These are phyloP conservation scores for Heterodera carotae DNA, from an alignment of 1,140 invertebrate species.

Conservation along the genomic window DNA sequence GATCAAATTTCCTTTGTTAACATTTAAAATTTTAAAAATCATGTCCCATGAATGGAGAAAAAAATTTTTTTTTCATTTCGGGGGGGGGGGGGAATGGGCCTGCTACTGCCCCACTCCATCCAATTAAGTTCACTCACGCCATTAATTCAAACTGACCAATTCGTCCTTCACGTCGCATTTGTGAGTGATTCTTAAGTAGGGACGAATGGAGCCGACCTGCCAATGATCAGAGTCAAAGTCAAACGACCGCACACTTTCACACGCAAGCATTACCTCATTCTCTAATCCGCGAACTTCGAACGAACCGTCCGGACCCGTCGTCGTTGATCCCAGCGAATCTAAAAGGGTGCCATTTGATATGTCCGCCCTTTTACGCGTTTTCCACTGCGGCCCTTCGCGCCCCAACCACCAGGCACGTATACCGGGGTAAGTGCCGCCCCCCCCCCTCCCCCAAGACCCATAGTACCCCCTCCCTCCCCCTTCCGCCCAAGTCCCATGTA, in stretches of 20 bases:
- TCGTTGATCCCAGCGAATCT: conserved; percentile 16
- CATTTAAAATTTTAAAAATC: no score
- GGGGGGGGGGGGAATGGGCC: no score
- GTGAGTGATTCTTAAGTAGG: conserved; percentile 55
- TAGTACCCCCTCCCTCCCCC: no score
- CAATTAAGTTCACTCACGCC: not conserved
- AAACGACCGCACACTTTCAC: not conserved
- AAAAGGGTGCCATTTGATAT: not conserved
- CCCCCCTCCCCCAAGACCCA: no score
- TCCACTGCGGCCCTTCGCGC: no score
- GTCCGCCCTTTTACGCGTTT: no score
- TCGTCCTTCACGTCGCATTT: conserved; percentile 51
- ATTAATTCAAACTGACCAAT: conserved; percentile 31
- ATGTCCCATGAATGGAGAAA: no score
- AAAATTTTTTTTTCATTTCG: no score
- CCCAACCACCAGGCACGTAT: no score
- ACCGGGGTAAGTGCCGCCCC: no score
- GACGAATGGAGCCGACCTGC: conserved; percentile 43
- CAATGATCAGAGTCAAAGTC: not conserved
- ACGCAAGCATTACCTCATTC: conserved; percentile 43
- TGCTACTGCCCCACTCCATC: not conserved
- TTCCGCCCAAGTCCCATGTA: no score
- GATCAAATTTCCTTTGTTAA: no score
- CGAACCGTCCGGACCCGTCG: conserved; percentile 19
- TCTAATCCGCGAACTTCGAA: conserved; percentile 47